phyloP scores from a whole-genome alignment of 2,113 vertebrate genomes.

The Labeo rohita region DNA sequence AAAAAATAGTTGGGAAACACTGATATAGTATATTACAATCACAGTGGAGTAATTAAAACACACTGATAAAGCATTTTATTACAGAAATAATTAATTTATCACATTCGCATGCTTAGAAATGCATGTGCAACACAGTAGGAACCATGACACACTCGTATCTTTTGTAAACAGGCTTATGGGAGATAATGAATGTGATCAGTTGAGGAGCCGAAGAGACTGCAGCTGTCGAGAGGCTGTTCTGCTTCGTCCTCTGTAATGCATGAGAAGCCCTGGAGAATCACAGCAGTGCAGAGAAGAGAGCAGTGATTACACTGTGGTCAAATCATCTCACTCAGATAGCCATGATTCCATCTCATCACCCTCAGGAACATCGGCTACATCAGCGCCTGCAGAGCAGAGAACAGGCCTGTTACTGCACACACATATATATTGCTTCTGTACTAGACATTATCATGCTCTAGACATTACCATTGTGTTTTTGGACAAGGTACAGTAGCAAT shows the following conservation, averaged over 20 bases:
- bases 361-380: neutral
- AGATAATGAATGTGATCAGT: slow-evolving; percentile 44
- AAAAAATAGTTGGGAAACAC: neutral
- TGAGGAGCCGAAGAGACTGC: neutral
- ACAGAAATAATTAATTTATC: neutral
- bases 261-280: slow-evolving; percentile 35
- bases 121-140: neutral
- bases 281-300: neutral
- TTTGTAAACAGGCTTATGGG: slow-evolving; percentile 41
- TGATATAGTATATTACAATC: neutral
- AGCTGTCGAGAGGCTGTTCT: neutral
- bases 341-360: slow-evolving; percentile 35
- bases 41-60: too few relatives aligned
- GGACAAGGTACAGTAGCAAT: neutral
- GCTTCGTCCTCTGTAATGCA: slow-evolving; percentile 4
- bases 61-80: neutral
- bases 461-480: neutral
- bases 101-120: neutral
- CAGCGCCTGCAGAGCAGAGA: neutral
- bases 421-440: neutral
- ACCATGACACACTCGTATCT: slow-evolving; percentile 1
- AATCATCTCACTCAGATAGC: slow-evolving; percentile 46
- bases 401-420: neutral
- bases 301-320: slow-evolving; percentile 38
- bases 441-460: neutral